These are phyloP conservation scores for Myathropa florea DNA, from an alignment of 2,888 invertebrate genomes.

Conservation along the genomic window DNA sequence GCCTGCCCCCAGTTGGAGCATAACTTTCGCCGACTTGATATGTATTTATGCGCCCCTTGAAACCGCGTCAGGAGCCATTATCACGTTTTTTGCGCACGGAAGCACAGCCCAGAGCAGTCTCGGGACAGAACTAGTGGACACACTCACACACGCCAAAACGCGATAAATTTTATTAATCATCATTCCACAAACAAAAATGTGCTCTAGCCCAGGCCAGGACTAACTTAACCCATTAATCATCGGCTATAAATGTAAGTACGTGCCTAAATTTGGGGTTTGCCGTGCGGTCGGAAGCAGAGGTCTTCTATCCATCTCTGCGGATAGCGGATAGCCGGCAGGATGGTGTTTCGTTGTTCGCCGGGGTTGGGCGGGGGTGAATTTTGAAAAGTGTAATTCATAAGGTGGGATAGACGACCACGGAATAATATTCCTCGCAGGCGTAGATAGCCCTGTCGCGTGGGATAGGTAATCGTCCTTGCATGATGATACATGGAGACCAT, in stretches of 20 bases:
- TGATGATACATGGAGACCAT: conserved; percentile 46
- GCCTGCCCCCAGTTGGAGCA: conserved; percentile 7
- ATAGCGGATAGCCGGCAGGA: neutral
- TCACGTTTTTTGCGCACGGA: conserved; percentile 52
- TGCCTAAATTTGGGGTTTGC: conserved; percentile 48
- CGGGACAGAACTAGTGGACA: neutral
- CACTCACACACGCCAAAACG: neutral
- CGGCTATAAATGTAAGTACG: conserved; percentile 37
- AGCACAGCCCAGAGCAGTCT: conserved; percentile 11
- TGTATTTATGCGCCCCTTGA: conserved; percentile 64
- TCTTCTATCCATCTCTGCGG: neutral
- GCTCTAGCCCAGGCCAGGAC: conserved; percentile 51
- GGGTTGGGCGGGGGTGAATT: conserved; percentile 37
- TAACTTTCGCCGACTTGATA: conserved; percentile 40
- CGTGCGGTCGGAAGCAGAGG: conserved; percentile 7
- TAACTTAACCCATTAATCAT: conserved; percentile 68
- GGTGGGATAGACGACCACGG: conserved; percentile 41
- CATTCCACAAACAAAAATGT: conserved; percentile 67
- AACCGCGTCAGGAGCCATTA: conserved; percentile 62
- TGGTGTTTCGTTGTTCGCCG: too few relatives aligned
- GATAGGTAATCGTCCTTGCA: conserved; percentile 56
- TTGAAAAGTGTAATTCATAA: conserved; percentile 67
- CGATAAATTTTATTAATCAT: conserved; percentile 70
- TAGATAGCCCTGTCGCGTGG: conserved; percentile 42
- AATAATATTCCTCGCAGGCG: conserved; percentile 19